Base-by-base conservation (phyloP, 2,797 vertebrate genomes). In the Hephaestus fuliginosus region DNA sequence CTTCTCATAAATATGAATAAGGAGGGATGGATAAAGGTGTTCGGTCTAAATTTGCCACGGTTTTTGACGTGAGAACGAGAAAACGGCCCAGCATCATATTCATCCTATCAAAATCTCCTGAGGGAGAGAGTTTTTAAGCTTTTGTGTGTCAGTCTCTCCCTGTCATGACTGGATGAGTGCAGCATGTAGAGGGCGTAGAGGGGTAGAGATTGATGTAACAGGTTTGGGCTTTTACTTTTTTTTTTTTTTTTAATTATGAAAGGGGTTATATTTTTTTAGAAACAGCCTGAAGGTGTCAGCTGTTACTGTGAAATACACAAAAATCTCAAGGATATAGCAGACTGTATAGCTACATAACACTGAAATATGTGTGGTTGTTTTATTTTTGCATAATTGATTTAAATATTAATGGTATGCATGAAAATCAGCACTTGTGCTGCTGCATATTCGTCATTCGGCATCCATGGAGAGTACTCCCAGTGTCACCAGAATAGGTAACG, bases 1-100 rank as follows among this genome's bases (percentile, higher is more conserved):
- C 88, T 87, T 85, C 90, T 93, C 91, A 94, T 94, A 95, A 94
- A 94, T 94, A 95, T 92, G 92, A 95, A 94, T 94, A 93, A 93
- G 92, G 92, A 88, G 89, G 91, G 92, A 90, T 83, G 91, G 91
- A 90, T 92, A 90, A 94, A 92, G 93, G 91, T 94, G 92, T 92
- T 93, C 77, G 90, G 88, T 92, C 91, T 93, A 94, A 94, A 93
- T 92, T 94, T 93, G 90, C 91, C 89, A 89, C 65, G 79, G 63
- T 90, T 93, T 90, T 93, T 93, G 92, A 94, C 90, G 92, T 87
- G 91, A 94, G 92, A 92, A 86, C 60, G 92, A 84, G 89, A 90
- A 93, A 92, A 88, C 87, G 82, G 91, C 88, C 90, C 88, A 57
- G 92, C 91, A 84, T 91, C 90, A 91, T 85, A 93, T 92, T 94